Evolutionary conservation across 2,113 vertebrate species (phyloP).

Genomic region (Euleptes europaea): DNA sequence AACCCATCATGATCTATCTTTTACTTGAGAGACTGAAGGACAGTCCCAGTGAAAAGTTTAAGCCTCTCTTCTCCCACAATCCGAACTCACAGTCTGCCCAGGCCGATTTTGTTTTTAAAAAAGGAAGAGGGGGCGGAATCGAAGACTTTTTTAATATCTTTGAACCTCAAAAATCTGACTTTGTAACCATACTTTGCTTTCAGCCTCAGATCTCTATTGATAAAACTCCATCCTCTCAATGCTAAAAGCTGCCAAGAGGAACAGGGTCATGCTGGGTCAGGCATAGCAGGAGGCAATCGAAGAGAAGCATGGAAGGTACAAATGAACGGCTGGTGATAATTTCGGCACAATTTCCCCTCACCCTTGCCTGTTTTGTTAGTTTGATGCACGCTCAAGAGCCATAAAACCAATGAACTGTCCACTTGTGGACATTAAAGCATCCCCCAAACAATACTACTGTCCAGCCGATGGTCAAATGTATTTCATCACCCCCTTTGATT

Average conservation of each 20-base stretch:
- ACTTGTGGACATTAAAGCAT: constrained; percentile 5
- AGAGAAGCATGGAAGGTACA: not conserved
- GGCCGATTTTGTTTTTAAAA: no score
- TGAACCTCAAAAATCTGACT: not conserved
- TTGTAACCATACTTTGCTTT: not conserved
- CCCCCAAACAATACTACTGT: not conserved
- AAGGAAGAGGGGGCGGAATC: no score
- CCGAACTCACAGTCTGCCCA: no score
- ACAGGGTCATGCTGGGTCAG: not conserved
- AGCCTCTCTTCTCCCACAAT: not conserved
- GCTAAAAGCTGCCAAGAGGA: not conserved
- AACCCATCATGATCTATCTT: no score
- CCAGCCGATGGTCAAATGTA: not conserved
- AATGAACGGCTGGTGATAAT: not conserved
- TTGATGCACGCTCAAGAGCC: not conserved
- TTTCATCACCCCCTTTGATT: constrained; percentile 9
- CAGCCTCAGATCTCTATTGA: not conserved
- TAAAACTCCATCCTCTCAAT: not conserved
- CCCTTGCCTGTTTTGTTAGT: not conserved
- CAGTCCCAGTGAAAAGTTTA: not conserved
- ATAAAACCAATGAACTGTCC: constrained; percentile 18
- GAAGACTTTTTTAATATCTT: no score
- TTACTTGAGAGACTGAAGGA: no score
- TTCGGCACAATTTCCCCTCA: not conserved
- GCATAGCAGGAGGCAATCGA: not conserved